Percentiles rank a stretch among this genome's conserved stretches.
Evolutionary conservation across 1,140 invertebrate genomes (phyloP).

Genomic region (Monochamus saltuarius): DNA sequence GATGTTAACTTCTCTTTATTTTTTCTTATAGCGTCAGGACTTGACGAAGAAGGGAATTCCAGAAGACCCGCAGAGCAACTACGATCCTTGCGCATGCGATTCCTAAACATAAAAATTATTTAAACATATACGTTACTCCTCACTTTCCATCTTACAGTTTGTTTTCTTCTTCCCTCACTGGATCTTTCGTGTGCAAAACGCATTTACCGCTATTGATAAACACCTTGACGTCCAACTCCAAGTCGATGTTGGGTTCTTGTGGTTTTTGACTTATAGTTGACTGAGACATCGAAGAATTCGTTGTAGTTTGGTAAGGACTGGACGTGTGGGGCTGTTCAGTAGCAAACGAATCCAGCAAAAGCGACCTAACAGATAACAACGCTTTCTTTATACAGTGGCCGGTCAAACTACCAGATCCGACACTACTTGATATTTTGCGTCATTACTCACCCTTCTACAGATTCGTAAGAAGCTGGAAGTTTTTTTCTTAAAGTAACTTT

Average conservation of each 20-base stretch:
- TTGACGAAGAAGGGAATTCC: constrained; percentile 59
- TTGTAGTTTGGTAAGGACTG: constrained; percentile 25
- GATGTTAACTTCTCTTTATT: constrained; percentile 56
- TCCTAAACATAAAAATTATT: constrained; percentile 7
- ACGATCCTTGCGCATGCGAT: constrained; percentile 67
- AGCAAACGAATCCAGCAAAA: constrained; percentile 35
- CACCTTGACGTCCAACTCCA: constrained; percentile 95
- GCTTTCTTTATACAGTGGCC: no score
- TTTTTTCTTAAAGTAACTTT: constrained; percentile 65
- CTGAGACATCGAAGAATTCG: constrained; percentile 21
- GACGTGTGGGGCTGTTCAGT: constrained; percentile 32
- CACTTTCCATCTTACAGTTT: constrained; percentile 53
- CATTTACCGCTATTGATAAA: constrained; percentile 96
- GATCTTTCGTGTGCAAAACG: constrained; percentile 91
- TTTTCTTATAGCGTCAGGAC: constrained; percentile 55
- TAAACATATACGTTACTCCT: no score
- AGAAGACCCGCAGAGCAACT: constrained; percentile 72
- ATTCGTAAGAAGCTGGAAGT: constrained; percentile 48
- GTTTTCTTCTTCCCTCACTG: constrained; percentile 68
- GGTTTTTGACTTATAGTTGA: constrained; percentile 54
- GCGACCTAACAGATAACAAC: constrained; percentile 29
- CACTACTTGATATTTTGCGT: no score
- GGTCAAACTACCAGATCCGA: no score
- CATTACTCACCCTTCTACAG: constrained; percentile 40
- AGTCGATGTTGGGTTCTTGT: constrained; percentile 92